Evolutionary conservation across 2,888 invertebrate genomes (phyloP).

Genomic region (Ornithoptera priamus): DNA sequence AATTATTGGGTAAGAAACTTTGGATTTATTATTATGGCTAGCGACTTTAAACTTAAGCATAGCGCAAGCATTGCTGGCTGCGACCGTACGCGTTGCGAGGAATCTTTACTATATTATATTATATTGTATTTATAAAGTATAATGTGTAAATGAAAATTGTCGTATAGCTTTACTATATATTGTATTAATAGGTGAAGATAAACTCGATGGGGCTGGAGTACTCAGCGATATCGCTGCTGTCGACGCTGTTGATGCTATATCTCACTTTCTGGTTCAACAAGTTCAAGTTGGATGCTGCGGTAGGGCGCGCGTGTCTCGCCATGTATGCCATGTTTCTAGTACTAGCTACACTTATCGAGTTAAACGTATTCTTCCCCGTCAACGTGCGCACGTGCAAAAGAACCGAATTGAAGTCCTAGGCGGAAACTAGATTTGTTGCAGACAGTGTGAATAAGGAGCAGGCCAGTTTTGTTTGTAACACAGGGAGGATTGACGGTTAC

Average conservation of each 20-base stretch:
- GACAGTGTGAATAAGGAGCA: slow-evolving; percentile 25
- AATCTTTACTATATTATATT: background rate
- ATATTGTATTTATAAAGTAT: background rate
- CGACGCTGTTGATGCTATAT: slow-evolving; percentile 91
- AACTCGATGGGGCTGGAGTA: slow-evolving; percentile 95
- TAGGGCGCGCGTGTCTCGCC: slow-evolving; percentile 90
- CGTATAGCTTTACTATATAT: slow-evolving; percentile 32
- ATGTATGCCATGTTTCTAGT: slow-evolving; percentile 94
- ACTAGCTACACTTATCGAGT: slow-evolving; percentile 93
- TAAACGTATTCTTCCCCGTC: slow-evolving; percentile 95
- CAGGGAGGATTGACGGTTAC: slow-evolving; percentile 8
- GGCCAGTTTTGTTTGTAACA: slow-evolving; percentile 5
- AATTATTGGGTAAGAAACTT: slow-evolving; percentile 84
- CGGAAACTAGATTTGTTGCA: slow-evolving; percentile 20
- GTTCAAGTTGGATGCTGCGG: slow-evolving; percentile 91
- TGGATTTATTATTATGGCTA: background rate
- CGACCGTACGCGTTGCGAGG: slow-evolving; percentile 33
- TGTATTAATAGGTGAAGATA: slow-evolving; percentile 85
- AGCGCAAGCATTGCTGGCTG: slow-evolving; percentile 31
- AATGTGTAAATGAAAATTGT: slow-evolving; percentile 17
- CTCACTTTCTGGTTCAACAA: slow-evolving; percentile 91
- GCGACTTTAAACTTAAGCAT: slow-evolving; percentile 25
- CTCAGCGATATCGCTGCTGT: slow-evolving; percentile 92
- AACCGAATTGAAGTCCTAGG: slow-evolving; percentile 64
- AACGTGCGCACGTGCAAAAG: slow-evolving; percentile 92